Evolutionary conservation across 1,140 invertebrate species (phyloP).

Genomic region (Drosophila kikkawai): DNA sequence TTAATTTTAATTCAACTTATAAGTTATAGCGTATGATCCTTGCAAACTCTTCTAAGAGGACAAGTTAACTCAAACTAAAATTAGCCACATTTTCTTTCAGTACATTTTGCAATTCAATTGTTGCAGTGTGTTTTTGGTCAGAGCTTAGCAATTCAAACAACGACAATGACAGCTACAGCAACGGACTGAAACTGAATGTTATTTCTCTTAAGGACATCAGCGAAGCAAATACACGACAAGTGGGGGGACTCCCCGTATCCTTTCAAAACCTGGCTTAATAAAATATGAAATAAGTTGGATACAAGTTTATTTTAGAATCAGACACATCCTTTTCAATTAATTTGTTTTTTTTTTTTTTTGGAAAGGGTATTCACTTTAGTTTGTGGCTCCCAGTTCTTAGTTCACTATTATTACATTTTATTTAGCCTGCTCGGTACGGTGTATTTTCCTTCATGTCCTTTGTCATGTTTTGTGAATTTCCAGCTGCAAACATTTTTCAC

Average conservation of each 20-base stretch:
- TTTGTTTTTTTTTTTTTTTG: too few relatives aligned
- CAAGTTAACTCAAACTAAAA: too few relatives aligned
- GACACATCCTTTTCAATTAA: neutral
- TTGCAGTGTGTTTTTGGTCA: conserved; percentile 31
- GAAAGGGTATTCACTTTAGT: neutral
- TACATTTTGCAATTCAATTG: conserved; percentile 17
- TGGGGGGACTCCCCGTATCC: conserved; percentile 2
- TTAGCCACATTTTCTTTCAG: neutral
- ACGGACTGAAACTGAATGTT: conserved; percentile 49
- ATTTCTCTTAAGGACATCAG: conserved; percentile 61
- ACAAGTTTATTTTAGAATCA: too few relatives aligned
- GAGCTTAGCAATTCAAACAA: conserved; percentile 47
- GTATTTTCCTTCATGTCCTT: conserved; percentile 43
- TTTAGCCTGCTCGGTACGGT: conserved; percentile 9
- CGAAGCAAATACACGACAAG: conserved; percentile 54
- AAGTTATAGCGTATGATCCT: too few relatives aligned
- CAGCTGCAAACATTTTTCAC: conserved; percentile 58
- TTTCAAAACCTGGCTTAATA: neutral
- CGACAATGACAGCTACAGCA: conserved; percentile 25
- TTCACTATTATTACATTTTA: conserved; percentile 46
- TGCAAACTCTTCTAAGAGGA: too few relatives aligned
- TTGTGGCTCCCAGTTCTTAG: too few relatives aligned
- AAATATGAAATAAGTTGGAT: accelerated
- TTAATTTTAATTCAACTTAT: too few relatives aligned
- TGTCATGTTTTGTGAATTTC: conserved; percentile 44